A percentile compares a stretch with the other conserved stretches of the same genome.
Conservation (phyloP, 2,888 invertebrate genomes). For the Timema cristinae region DNA sequence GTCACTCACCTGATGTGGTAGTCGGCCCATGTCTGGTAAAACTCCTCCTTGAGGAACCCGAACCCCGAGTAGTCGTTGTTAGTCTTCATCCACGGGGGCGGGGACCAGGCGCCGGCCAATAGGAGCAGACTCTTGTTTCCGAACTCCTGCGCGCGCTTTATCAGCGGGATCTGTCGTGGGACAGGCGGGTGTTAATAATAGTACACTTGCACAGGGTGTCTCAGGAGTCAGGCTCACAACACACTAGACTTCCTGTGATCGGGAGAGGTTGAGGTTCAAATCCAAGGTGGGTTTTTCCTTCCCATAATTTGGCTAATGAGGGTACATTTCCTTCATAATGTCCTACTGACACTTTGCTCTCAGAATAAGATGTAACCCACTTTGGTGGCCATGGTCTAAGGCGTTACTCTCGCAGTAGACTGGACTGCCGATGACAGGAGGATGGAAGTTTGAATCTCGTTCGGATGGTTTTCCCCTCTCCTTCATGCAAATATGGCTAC, state of each 20-base stretch:
- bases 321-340: constrained; percentile 34
- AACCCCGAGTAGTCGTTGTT: constrained; percentile 31
- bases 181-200: neutral
- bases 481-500: too few relatives aligned
- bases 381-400: too few relatives aligned
- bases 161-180: constrained; percentile 25
- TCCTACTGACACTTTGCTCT: neutral
- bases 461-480: too few relatives aligned
- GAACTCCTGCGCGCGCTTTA: constrained; percentile 26
- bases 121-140: constrained; percentile 27
- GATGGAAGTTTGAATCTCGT: too few relatives aligned
- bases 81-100: constrained; percentile 35
- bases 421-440: too few relatives aligned
- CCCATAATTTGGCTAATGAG: constrained; percentile 30
- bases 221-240: neutral
- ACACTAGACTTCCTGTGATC: too few relatives aligned
- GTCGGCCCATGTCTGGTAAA: constrained; percentile 75
- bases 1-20: constrained; percentile 64
- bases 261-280: neutral
- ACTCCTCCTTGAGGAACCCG: constrained; percentile 44
- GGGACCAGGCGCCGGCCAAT: constrained; percentile 31
- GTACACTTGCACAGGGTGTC: neutral
- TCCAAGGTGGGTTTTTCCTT: neutral
- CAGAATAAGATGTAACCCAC: neutral
- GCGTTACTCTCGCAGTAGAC: too few relatives aligned